Base-by-base conservation (phyloP, 1,140 invertebrate genomes). In the Nilaparvata lugens region DNA sequence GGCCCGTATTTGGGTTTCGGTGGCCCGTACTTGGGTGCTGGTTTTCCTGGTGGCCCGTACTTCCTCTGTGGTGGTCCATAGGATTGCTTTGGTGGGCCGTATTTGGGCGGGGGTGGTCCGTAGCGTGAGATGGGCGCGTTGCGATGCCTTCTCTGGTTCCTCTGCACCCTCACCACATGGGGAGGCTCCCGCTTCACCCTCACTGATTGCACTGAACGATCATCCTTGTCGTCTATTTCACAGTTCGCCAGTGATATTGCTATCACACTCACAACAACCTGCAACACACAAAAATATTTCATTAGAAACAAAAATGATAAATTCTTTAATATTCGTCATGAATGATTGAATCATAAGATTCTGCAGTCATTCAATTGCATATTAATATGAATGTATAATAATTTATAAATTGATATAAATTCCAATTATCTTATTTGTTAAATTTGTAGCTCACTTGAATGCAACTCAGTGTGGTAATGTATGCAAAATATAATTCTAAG, bases 1-100 rank as follows among this genome's bases (percentile, higher is more conserved):
- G 69, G 66, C 13, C 68, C 67, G 61, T 68, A 69, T n/a, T 31
- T 28, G 7, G 63, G 21, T 45, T 64, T 63, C 6, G 62, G 63
- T 16, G 60, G 63, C n/a, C 64, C 64, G 48, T 56, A 60, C 18
- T 45, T 63, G 4, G 40, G 14, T 5, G 53, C 35, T 5, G 54
- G 53, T 40, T 48, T 48, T 19, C 45, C 21, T 60, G 59, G 59
- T 24, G 59, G 59, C 4, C 59, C 59, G 45, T 60, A 60, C 18
- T 54, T 54, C 5, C 45, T 53, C 21, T 62, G 52, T 6, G 60
- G 55, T 28, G 60, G 60, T 23, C 64, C 64, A 31, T 65, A 65
- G 1, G 18, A 14, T 9, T 58, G 43, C 58, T 63, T 59, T 2
- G 54, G 38, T 21, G 45, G 24, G 13, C 57, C 51, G 52, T 62